Evolutionary conservation across 2,797 vertebrate genomes (phyloP).

Genomic region (Sorex maritimensis): DNA sequence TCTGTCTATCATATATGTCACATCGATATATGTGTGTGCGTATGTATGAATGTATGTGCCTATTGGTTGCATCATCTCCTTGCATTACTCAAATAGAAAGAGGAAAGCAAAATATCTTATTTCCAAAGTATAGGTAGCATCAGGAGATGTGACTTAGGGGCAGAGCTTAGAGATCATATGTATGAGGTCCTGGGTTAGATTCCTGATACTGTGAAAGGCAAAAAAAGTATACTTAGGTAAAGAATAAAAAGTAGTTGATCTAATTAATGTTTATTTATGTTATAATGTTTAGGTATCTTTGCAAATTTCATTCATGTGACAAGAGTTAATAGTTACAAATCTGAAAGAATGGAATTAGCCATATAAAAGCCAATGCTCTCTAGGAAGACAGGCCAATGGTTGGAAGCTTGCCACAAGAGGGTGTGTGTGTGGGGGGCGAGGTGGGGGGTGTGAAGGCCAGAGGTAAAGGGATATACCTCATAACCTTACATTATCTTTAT

Average conservation of each 20-base stretch:
- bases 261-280: background rate
- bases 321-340: background rate
- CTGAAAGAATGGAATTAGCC: background rate
- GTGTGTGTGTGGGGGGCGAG: too few relatives aligned
- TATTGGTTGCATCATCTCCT: slow-evolving; percentile 29
- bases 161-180: too few relatives aligned
- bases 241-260: slow-evolving; percentile 22
- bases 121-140: too few relatives aligned
- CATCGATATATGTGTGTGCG: background rate
- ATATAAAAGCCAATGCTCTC: too few relatives aligned
- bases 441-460: too few relatives aligned
- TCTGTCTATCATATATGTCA: slow-evolving; percentile 71
- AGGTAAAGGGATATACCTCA: too few relatives aligned
- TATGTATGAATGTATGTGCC: background rate
- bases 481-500: too few relatives aligned
- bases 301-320: background rate
- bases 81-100: background rate
- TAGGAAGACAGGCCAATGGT: too few relatives aligned
- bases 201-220: background rate
- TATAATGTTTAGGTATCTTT: slow-evolving; percentile 13
- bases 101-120: too few relatives aligned
- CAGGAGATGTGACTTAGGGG: too few relatives aligned
- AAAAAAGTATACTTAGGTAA: background rate
- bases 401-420: too few relatives aligned
- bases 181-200: too few relatives aligned